Base-by-base conservation (phyloP, 2,113 vertebrate species). In the Aramus guarauna region DNA sequence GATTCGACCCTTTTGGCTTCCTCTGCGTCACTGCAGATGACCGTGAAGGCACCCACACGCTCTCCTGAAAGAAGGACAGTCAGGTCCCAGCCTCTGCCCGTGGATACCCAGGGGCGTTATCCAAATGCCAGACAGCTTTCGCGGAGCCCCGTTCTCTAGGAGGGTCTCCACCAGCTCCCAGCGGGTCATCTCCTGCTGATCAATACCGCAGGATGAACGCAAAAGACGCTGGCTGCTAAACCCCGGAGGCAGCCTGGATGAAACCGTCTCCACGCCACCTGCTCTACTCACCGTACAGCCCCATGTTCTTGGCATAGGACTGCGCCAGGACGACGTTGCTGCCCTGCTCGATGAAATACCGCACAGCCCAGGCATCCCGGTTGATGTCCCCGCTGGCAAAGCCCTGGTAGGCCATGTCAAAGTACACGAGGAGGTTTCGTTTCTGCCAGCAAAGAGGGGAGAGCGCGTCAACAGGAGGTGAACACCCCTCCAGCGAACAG, bases 351-450 rank as follows among this genome's bases (percentile, higher is more conserved):
- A 99, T 99, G 98, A 99, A 99, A 97, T 99, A 62, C 36, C 99
- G 99, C 81, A 99, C 98, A 12, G 99, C 99, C 99, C 99, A 99
- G 71, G 99, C 99, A 2, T 99, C 99, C 47, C 98, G 98, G 94
- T 99, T 97, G 21, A 99, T 99, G 94, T 99, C 99, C 18, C 99
- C 99, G 2, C 99, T 99, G 79, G 99, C 99, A 75, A 99, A 99
- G 91, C 99, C 99, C 97, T 99, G 99, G 92, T 99, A 99, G 41
- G 99, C 99, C 99, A 99, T 99, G 98, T 99, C 99, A 23, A 99
- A 99, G 97, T 99, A 99, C 19, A 98, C 98, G 0, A 99, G 98
- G 87, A 99, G 99, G 71, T 99, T 99, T 92, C 98, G 99, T 98
- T 99, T 99, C 99, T 99, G 97, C 41, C 85, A 96, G 73, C 26